Base-by-base conservation (phyloP, 2,113 vertebrate species). In the Spizaetus ornatus region DNA sequence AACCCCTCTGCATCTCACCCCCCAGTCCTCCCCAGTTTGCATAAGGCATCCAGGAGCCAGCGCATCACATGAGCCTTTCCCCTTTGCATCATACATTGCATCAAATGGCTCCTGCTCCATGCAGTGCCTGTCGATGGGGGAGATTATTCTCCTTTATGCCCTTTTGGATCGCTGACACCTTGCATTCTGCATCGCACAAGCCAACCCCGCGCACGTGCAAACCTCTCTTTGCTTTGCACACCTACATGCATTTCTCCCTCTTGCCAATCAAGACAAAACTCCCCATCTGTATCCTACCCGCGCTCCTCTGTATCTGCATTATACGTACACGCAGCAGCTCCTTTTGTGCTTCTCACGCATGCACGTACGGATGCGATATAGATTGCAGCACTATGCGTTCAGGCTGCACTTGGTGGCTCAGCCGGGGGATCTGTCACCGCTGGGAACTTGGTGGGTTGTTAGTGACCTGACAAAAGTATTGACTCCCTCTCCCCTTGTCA, bases 311-410 rank as follows among this genome's bases (percentile, higher is more conserved):
- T 10, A 13, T 29, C 82, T 3, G 61, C 61, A 4, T 21, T 19
- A 12, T 8, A 8, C 19, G 6, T 0, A n/a, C 59, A 3, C 19
- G 0, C 70, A 6, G 89, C 81, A 20, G 27, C 62, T 31, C 45
- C 72, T 11, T n/a, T 4, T 11, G 76, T 18, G 40, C 84, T 80
- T 50, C 36, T 27, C 42, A 6, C 25, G 5, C 50, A 1, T 16
- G 40, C 34, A 14, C 13, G 1, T 59, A 2, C 0, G 8, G 42
- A 3, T 8, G 45, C 31, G 6, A 2, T 9, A 36, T 2, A 12
- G 15, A 22, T 36, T 4, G 36, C 59, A n/a, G 87, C 7, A 6
- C 16, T 11, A 7, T 6, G 29, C 23, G 6, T 7, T 16, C 10
- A 42, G 65, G 78, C 27, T 18, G 29, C 17, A 3, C n/a, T 34